phyloP scores from a whole-genome alignment of 2,113 vertebrate species.

The Condylura cristata region DNA sequence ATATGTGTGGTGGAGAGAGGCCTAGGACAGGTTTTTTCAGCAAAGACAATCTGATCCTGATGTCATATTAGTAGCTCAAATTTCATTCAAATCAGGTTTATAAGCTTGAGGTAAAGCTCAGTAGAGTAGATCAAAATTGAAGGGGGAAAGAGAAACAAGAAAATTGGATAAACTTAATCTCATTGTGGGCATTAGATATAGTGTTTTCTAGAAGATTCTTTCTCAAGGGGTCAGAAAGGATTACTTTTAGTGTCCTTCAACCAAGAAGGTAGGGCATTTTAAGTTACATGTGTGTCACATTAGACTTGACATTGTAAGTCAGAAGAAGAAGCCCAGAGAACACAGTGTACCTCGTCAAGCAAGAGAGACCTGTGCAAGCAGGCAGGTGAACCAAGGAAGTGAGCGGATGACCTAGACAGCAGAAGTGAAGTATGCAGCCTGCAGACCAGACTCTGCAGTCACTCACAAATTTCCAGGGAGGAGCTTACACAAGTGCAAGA shows the following conservation, averaged over 20 bases:
- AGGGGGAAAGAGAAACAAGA: background rate
- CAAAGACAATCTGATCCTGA: background rate
- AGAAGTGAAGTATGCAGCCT: fast-evolving
- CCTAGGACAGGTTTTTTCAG: background rate
- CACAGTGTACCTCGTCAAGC: background rate
- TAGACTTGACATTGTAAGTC: background rate
- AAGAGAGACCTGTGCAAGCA: background rate
- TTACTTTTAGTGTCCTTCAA: slow-evolving; percentile 8
- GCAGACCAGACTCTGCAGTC: background rate
- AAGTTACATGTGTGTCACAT: background rate
- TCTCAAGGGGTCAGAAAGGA: background rate
- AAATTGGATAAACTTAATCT: background rate
- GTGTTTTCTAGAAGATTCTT: background rate
- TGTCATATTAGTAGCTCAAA: slow-evolving; percentile 14
- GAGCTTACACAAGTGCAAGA: background rate
- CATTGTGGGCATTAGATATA: background rate
- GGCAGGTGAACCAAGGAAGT: background rate
- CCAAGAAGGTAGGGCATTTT: background rate
- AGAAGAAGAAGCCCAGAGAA: background rate
- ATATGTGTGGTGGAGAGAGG: background rate
- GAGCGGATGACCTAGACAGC: background rate
- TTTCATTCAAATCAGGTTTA: slow-evolving; percentile 26
- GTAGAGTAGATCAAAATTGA: background rate
- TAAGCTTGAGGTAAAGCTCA: slow-evolving; percentile 3
- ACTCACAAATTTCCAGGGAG: background rate